Evolutionary conservation across 2,113 vertebrate species (phyloP).

Genomic region (Oxyruncus cristatus): DNA sequence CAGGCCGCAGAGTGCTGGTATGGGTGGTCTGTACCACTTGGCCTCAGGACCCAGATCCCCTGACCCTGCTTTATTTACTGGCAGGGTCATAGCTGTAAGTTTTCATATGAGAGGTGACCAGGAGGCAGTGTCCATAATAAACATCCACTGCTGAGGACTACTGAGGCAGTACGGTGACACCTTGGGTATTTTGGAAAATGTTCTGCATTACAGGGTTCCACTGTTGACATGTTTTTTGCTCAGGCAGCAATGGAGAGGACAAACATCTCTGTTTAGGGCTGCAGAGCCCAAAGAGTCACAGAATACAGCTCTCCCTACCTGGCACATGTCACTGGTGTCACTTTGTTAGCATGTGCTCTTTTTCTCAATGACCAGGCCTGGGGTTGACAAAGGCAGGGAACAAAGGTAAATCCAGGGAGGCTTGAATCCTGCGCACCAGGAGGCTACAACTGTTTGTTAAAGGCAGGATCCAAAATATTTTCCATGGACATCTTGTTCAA

Average conservation of each 20-base stretch:
- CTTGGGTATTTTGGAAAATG: not conserved
- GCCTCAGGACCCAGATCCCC: not conserved
- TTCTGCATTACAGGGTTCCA: not conserved
- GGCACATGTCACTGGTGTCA: not conserved
- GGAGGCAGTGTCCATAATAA: not conserved
- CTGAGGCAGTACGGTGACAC: not conserved
- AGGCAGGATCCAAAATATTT: not conserved
- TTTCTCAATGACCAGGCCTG: not conserved
- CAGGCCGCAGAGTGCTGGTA: rapidly evolving
- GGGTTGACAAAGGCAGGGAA: not conserved
- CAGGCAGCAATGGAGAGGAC: not conserved
- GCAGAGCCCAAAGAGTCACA: not conserved
- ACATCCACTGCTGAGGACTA: not conserved
- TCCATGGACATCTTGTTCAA: not conserved
- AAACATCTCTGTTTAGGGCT: not conserved
- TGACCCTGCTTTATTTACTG: not conserved
- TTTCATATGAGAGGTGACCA: not conserved
- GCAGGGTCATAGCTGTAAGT: not conserved
- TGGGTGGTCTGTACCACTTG: not conserved
- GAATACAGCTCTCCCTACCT: not conserved
- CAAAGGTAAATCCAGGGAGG: not conserved
- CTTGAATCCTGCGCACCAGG: not conserved
- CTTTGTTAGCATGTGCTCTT: not conserved
- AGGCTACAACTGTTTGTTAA: not conserved
- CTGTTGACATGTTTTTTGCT: rapidly evolving